Conservation (phyloP, 2,888 invertebrate genomes). For the Netelia inedita region DNA sequence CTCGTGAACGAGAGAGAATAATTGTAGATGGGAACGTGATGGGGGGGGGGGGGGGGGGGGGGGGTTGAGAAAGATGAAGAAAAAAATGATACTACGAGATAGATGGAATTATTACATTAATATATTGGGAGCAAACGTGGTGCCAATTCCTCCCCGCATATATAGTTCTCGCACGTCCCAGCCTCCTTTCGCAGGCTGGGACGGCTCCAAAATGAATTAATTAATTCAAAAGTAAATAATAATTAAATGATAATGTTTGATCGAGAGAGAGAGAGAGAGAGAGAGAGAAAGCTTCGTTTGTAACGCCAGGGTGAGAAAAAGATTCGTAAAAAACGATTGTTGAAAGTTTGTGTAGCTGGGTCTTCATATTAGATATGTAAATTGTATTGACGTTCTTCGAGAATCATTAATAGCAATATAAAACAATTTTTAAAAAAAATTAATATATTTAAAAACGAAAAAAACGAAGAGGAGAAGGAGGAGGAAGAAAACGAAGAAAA, state of each 20-base stretch:
- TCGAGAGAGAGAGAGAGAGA: slow-evolving; percentile 67
- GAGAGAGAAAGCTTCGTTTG: slow-evolving; percentile 76
- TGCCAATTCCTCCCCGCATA: slow-evolving; percentile 84
- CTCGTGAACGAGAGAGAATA: slow-evolving; percentile 46
- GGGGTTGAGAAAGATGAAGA: slow-evolving; percentile 8
- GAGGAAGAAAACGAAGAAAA: slow-evolving; percentile 34
- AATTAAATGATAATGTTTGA: slow-evolving; percentile 72
- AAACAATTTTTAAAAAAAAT: slow-evolving; percentile 59
- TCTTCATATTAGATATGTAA: slow-evolving; percentile 81
- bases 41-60: slow-evolving; percentile 58
- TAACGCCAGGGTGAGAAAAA: slow-evolving; percentile 78
- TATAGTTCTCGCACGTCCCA: slow-evolving; percentile 77
- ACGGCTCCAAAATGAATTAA: slow-evolving; percentile 67
- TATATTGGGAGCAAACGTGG: slow-evolving; percentile 84
- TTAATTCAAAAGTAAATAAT: slow-evolving; percentile 66
- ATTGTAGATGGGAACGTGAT: background rate
- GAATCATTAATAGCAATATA: slow-evolving; percentile 76
- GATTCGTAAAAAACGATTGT: slow-evolving; percentile 78
- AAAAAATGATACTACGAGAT: slow-evolving; percentile 39
- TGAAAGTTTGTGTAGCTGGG: slow-evolving; percentile 82
- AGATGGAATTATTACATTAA: slow-evolving; percentile 68
- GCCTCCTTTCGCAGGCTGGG: slow-evolving; percentile 63
- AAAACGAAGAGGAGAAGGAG: slow-evolving; percentile 48
- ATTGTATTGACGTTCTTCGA: slow-evolving; percentile 67
- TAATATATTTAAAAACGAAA: slow-evolving; percentile 36